These are phyloP conservation scores for Hormiphora californensis DNA, from an alignment of 37 sponge, comb jelly and placozoan genomes.

Conservation along the genomic window DNA sequence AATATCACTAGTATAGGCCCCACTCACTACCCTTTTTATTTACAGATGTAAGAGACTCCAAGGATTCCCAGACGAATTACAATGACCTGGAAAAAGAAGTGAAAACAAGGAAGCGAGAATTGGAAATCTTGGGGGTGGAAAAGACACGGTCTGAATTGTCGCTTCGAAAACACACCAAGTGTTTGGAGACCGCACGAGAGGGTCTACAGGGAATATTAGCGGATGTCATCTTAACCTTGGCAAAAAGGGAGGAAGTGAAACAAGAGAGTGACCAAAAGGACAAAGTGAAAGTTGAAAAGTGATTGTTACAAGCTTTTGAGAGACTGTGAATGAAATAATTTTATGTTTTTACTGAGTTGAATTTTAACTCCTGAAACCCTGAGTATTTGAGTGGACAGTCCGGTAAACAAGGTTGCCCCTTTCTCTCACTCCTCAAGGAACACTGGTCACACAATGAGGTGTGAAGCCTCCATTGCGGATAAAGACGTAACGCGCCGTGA, in stretches of 20 bases:
- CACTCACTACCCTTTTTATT: no score
- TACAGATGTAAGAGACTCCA: constrained; percentile 12
- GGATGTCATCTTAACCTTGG: neutral
- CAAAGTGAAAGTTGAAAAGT: neutral
- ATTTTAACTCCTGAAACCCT: no score
- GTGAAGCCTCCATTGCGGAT: no score
- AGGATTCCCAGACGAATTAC: constrained; percentile 15
- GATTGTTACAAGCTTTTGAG: neutral
- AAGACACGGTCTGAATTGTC: constrained; percentile 27
- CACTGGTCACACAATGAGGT: no score
- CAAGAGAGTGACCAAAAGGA: neutral
- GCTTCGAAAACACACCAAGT: neutral
- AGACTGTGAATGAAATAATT: neutral
- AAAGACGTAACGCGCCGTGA: no score
- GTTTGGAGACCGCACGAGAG: neutral
- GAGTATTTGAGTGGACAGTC: no score
- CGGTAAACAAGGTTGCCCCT: no score
- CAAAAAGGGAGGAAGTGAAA: neutral
- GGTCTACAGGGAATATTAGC: neutral
- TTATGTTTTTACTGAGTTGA: neutral
- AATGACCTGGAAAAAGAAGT: constrained; percentile 50
- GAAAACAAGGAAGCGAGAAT: neutral
- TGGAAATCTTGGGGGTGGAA: constrained; percentile 20
- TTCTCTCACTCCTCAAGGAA: no score
- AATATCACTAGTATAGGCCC: no score